These are phyloP conservation scores for Cyanoramphus novaezelandiae DNA, from an alignment of 2,113 vertebrate genomes.

Conservation along the genomic window DNA sequence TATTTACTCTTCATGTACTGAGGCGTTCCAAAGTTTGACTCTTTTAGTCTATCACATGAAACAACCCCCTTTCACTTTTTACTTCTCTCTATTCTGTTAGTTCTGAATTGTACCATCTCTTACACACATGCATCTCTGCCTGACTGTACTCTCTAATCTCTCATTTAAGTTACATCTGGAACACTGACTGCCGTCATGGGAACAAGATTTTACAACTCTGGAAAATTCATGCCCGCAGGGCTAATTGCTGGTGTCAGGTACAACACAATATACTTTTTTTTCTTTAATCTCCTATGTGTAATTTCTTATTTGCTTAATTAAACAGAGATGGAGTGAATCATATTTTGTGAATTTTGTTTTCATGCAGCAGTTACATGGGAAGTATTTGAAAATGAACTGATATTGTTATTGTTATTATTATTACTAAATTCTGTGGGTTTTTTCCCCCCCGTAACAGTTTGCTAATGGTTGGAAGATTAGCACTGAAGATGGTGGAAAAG, in stretches of 20 bases:
- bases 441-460: conserved; percentile 74
- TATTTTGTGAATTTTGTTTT: not conserved
- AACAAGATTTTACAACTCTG: conserved; percentile 89
- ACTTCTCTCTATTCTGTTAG: not conserved
- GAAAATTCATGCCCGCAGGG: conserved; percentile 96
- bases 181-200: conserved; percentile 89
- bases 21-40: not conserved
- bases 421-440: not conserved
- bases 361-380: not conserved
- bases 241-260: conserved; percentile 92
- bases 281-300: not conserved
- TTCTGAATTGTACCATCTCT: not conserved
- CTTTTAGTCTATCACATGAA: not conserved
- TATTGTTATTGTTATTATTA: not conserved
- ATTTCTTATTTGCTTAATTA: not conserved
- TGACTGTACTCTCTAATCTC: conserved; percentile 15
- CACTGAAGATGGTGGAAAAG: conserved; percentile 80
- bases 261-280: not conserved
- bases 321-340: not conserved
- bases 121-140: not conserved
- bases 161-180: conserved; percentile 84
- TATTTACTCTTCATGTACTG: not conserved
- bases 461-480: conserved; percentile 89
- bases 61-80: not conserved
- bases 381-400: not conserved